These are phyloP conservation scores for Ochotona curzoniae DNA, from an alignment of 2,113 vertebrate genomes.

Conservation along the genomic window DNA sequence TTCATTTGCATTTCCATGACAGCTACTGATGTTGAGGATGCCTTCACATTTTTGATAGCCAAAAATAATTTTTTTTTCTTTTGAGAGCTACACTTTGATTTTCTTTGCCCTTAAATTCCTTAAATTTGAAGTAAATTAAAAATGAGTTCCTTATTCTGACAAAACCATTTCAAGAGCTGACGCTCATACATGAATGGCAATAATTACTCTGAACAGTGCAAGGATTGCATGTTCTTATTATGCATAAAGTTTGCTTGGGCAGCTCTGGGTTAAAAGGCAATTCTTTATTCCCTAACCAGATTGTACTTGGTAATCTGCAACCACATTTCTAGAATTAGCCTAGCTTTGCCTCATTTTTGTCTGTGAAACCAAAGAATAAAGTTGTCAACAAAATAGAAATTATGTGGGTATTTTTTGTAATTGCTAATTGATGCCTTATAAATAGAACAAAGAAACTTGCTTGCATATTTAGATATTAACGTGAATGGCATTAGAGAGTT, in stretches of 20 bases:
- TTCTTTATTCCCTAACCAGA: background rate
- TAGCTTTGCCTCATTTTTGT: background rate
- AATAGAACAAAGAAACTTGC: constrained; percentile 55
- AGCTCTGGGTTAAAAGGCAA: constrained; percentile 4
- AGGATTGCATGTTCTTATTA: background rate
- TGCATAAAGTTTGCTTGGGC: background rate
- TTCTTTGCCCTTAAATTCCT: background rate
- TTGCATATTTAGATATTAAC: constrained; percentile 70
- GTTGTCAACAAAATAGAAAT: constrained; percentile 27
- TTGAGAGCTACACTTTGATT: too few relatives aligned
- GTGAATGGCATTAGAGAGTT: constrained; percentile 5
- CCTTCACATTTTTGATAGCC: too few relatives aligned
- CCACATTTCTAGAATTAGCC: background rate
- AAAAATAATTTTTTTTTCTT: too few relatives aligned
- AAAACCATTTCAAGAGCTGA: constrained; percentile 21
- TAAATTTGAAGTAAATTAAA: constrained; percentile 50
- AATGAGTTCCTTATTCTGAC: background rate
- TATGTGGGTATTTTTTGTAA: constrained; percentile 54
- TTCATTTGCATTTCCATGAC: too few relatives aligned
- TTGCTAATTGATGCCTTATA: constrained; percentile 70
- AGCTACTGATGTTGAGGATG: too few relatives aligned
- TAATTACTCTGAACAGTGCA: background rate
- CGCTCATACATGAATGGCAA: background rate
- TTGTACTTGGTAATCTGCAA: background rate
- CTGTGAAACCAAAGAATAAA: background rate